A percentile compares a stretch with the other conserved stretches of the same genome.
phyloP scores from a whole-genome alignment of 2,113 vertebrate genomes.

The Nibea coibor region DNA sequence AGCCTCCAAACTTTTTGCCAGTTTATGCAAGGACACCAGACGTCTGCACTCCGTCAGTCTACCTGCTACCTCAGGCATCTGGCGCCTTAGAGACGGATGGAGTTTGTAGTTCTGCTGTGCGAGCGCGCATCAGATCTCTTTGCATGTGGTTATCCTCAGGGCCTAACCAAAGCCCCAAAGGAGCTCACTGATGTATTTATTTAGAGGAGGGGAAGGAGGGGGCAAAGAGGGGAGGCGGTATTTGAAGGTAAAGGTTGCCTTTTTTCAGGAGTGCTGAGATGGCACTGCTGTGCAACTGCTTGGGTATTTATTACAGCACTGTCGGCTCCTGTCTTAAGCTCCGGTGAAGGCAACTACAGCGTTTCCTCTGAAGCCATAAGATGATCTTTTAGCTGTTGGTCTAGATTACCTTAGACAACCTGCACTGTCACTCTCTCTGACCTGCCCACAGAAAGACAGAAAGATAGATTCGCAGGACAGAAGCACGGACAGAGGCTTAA shows the following conservation, averaged over 20 bases:
- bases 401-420: slow-evolving; percentile 64
- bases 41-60: slow-evolving; percentile 29
- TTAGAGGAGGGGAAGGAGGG: slow-evolving; percentile 25
- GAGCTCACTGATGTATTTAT: slow-evolving; percentile 78
- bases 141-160: slow-evolving; percentile 70
- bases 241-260: slow-evolving; percentile 73
- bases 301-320: slow-evolving; percentile 60
- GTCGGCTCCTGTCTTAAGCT: slow-evolving; percentile 65
- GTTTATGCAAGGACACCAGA: slow-evolving; percentile 50
- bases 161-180: slow-evolving; percentile 63
- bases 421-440: slow-evolving; percentile 50
- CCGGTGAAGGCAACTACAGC: slow-evolving; percentile 46
- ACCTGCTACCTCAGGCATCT: slow-evolving; percentile 57
- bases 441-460: slow-evolving; percentile 40
- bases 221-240: neutral
- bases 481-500: slow-evolving; percentile 30
- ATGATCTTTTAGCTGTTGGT: slow-evolving; percentile 66
- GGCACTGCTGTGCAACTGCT: slow-evolving; percentile 46
- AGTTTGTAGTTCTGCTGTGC: slow-evolving; percentile 57
- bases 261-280: slow-evolving; percentile 67
- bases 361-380: slow-evolving; percentile 55
- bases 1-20: slow-evolving; percentile 47
- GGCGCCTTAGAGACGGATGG: slow-evolving; percentile 40
- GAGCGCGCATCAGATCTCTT: slow-evolving; percentile 66
- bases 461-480: slow-evolving; percentile 33